Percentiles rank a stretch among this genome's conserved stretches.
Conservation (phyloP, 1,140 invertebrate species). For the Dendrolimus kikuchii region DNA sequence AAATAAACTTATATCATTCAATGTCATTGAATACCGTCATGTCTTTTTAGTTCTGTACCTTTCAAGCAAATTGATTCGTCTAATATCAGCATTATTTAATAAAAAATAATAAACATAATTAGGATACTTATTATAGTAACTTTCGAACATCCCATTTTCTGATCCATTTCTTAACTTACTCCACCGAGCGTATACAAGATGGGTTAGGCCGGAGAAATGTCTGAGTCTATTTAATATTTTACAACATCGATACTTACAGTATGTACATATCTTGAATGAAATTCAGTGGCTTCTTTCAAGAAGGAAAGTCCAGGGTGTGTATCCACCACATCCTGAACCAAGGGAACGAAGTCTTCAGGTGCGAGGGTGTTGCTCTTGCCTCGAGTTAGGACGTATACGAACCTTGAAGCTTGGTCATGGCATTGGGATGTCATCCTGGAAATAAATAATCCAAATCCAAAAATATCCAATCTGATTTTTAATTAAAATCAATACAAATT, state of each 20-base stretch:
- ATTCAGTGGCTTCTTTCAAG: conserved; percentile 97
- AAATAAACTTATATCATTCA: too few relatives aligned
- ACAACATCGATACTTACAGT: conserved; percentile 78
- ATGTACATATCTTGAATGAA: conserved; percentile 98
- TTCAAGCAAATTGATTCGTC: too few relatives aligned
- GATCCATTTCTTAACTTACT: too few relatives aligned
- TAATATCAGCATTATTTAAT: too few relatives aligned
- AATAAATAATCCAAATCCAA: conserved; percentile 4
- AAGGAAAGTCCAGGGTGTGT: conserved; percentile 99
- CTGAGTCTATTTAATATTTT: not conserved
- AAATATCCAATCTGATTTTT: not conserved
- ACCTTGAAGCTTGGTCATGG: conserved; percentile 92
- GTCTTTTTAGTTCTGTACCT: too few relatives aligned
- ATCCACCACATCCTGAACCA: conserved; percentile 98
- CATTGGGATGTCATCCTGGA: conserved; percentile 81
- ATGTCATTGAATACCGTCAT: too few relatives aligned
- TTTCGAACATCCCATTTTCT: too few relatives aligned
- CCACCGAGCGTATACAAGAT: too few relatives aligned
- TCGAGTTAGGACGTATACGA: conserved; percentile 88
- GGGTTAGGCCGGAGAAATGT: too few relatives aligned
- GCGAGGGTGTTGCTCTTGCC: conserved; percentile 77
- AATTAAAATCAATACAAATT: conserved; percentile 1
- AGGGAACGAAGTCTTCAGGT: conserved; percentile 91
- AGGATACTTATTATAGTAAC: too few relatives aligned
- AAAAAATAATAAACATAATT: too few relatives aligned